Percentiles rank a stretch among this genome's conserved stretches.
Conservation (phyloP, 2,113 vertebrate genomes). For the Grallaria varia region DNA sequence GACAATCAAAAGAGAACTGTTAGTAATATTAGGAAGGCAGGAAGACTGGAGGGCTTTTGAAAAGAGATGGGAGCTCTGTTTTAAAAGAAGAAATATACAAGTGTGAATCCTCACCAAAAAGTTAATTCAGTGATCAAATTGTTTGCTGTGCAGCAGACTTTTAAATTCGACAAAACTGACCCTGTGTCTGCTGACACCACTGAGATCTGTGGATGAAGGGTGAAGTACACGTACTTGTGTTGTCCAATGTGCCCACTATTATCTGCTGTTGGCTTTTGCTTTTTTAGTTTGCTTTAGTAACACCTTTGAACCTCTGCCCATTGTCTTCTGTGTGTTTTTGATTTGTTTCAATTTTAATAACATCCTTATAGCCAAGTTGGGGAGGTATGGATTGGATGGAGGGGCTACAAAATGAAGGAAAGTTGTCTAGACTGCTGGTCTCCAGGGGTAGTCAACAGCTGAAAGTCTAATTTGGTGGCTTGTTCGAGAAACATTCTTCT, state of each 20-base stretch:
- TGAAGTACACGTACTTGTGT: not conserved
- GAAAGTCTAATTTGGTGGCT: not conserved
- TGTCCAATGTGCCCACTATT: not conserved
- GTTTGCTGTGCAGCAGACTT: not conserved
- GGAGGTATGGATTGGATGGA: not conserved
- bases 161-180: not conserved
- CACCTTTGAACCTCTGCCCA: not conserved
- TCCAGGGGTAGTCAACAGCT: not conserved
- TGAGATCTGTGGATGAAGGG: not conserved
- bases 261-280: not conserved
- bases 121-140: not conserved
- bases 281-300: not conserved
- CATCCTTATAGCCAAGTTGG: not conserved
- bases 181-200: not conserved
- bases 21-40: not conserved
- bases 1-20: not conserved
- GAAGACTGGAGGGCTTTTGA: not conserved
- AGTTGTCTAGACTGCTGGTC: not conserved
- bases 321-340: not conserved
- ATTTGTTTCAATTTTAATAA: not conserved
- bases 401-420: not conserved
- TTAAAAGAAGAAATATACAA: not conserved
- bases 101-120: not conserved
- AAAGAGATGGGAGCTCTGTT: not conserved
- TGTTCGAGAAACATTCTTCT: rapidly evolving